phyloP scores from a whole-genome alignment of 2,888 invertebrate species.

The Drosophila eohydei region DNA sequence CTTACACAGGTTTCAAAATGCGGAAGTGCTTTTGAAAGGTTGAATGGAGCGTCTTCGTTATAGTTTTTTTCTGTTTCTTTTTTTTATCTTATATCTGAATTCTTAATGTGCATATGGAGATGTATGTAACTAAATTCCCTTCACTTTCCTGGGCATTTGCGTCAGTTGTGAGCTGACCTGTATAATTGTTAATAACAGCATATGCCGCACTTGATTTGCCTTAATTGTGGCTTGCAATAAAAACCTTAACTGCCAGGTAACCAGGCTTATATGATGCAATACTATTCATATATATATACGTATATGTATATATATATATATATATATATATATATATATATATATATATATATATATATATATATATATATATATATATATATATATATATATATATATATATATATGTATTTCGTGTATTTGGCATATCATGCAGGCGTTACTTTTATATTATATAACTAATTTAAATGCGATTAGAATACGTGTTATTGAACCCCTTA shows the following conservation, averaged over 20 bases:
- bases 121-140: conserved; percentile 34
- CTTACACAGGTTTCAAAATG: conserved; percentile 46
- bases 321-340: too few relatives aligned
- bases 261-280: not conserved
- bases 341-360: too few relatives aligned
- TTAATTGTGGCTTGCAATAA: conserved; percentile 47
- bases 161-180: conserved; percentile 44
- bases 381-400: not conserved
- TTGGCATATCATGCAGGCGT: conserved; percentile 11
- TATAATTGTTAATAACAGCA: conserved; percentile 46
- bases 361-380: too few relatives aligned
- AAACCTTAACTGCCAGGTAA: conserved; percentile 17
- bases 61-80: conserved; percentile 10
- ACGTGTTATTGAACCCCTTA: conserved; percentile 48
- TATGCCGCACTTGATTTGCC: conserved; percentile 26
- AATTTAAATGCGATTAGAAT: conserved; percentile 37
- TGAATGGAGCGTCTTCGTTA: conserved; percentile 16
- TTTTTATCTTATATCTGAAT: conserved; percentile 27
- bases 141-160: conserved; percentile 57
- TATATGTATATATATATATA: too few relatives aligned
- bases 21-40: conserved; percentile 26
- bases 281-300: not conserved
- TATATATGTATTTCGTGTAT: not conserved
- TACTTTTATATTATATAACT: not conserved
- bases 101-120: conserved; percentile 4